These are phyloP conservation scores for Dinothrombium tinctorium DNA, from an alignment of 1,140 invertebrate species.

Conservation along the genomic window DNA sequence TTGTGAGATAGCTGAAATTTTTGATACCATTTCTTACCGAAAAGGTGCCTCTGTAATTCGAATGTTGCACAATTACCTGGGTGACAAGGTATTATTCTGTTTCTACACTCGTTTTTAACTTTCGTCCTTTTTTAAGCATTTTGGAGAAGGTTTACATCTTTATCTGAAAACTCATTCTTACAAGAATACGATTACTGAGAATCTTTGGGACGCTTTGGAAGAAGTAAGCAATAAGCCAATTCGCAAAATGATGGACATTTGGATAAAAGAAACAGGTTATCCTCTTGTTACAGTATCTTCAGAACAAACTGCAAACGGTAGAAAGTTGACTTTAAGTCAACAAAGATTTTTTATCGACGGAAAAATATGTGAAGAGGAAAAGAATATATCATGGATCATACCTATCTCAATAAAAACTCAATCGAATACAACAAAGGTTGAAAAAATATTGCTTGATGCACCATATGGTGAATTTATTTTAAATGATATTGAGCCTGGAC, in stretches of 20 bases:
- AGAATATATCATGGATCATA: constrained; percentile 46
- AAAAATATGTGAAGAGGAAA: constrained; percentile 15
- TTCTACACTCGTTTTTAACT: background rate
- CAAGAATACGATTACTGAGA: constrained; percentile 73
- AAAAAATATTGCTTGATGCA: constrained; percentile 36
- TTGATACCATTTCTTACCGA: constrained; percentile 26
- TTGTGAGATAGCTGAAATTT: constrained; percentile 24
- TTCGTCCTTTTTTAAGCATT: constrained; percentile 26
- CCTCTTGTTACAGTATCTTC: constrained; percentile 33
- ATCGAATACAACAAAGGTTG: constrained; percentile 30
- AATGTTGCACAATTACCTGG: constrained; percentile 14
- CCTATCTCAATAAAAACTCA: constrained; percentile 59
- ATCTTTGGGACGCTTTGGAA: constrained; percentile 74
- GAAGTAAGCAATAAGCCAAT: constrained; percentile 76
- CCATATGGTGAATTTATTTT: constrained; percentile 21
- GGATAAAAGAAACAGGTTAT: constrained; percentile 83
- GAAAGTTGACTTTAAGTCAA: constrained; percentile 47
- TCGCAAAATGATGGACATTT: constrained; percentile 68
- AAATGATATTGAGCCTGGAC: background rate
- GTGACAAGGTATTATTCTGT: constrained; percentile 8
- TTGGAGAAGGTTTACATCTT: constrained; percentile 78
- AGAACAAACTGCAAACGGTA: constrained; percentile 25
- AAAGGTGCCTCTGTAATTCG: constrained; percentile 26
- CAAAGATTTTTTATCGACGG: constrained; percentile 68
- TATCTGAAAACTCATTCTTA: constrained; percentile 77